These are phyloP conservation scores for Melanotaenia nigrans DNA, from an alignment of 2,797 vertebrate genomes.

Conservation along the genomic window DNA sequence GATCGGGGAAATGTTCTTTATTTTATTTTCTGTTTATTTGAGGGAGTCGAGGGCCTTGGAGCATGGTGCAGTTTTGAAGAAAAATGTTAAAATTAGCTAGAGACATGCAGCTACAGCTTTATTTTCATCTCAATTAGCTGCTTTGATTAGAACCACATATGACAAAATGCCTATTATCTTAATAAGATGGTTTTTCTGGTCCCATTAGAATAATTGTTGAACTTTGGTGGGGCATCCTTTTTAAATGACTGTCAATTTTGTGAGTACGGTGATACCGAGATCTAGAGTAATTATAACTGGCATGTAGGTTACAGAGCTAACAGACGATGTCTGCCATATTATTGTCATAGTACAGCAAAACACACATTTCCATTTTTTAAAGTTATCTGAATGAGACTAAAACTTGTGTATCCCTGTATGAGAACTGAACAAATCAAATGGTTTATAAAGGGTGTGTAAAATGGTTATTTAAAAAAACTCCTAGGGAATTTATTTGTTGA, in stretches of 20 bases:
- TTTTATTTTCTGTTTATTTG: background rate
- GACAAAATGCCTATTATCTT: background rate
- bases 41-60: no score
- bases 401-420: background rate
- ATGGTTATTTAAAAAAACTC: background rate
- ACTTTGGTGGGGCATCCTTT: no score
- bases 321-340: background rate
- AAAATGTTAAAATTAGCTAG: background rate
- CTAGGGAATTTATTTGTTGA: constrained; percentile 23
- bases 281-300: background rate
- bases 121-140: background rate
- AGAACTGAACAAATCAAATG: background rate
- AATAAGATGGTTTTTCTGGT: background rate
- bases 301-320: background rate
- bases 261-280: background rate
- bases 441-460: background rate
- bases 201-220: background rate
- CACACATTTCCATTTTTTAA: background rate
- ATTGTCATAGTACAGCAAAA: background rate
- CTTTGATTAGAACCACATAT: background rate
- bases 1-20: background rate
- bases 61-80: background rate
- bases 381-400: constrained; percentile 8
- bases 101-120: background rate
- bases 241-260: no score